phyloP scores from a whole-genome alignment of 1,140 invertebrate genomes.

The Pseudomyrmex sp. region DNA sequence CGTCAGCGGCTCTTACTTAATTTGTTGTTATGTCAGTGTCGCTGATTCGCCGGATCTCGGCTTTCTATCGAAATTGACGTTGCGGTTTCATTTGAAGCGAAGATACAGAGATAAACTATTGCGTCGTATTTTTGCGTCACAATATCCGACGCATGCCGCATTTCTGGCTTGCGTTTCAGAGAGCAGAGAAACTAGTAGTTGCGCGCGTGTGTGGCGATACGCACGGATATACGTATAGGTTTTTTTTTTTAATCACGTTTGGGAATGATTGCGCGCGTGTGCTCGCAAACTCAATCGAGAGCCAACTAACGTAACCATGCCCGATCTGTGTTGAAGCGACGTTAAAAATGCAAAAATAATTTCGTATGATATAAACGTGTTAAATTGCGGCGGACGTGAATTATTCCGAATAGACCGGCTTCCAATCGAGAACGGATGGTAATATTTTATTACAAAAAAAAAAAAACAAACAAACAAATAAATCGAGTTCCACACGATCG shows the following conservation, averaged over 20 bases:
- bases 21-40: constrained; percentile 24
- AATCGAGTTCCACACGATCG: constrained; percentile 20
- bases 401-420: constrained; percentile 18
- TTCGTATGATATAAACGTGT: constrained; percentile 22
- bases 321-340: constrained; percentile 3
- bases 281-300: constrained; percentile 27
- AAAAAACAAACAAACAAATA: not conserved
- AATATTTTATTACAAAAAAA: constrained; percentile 8
- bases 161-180: not conserved
- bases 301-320: constrained; percentile 18
- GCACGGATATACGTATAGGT: not conserved
- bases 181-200: not conserved
- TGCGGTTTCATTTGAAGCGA: not conserved
- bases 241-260: constrained; percentile 12
- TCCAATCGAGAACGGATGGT: constrained; percentile 1
- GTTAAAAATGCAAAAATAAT: constrained; percentile 55
- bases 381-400: constrained; percentile 25
- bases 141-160: not conserved
- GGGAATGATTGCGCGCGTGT: not conserved
- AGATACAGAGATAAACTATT: not conserved
- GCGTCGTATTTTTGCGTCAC: not conserved
- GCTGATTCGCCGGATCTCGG: not conserved
- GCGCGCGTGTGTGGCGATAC: constrained; percentile 1
- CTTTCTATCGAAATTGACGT: constrained; percentile 1
- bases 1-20: constrained; percentile 51